Percentiles rank a stretch among this genome's conserved stretches.
These are phyloP conservation scores for Mycalesis mineus DNA, from an alignment of 2,888 invertebrate genomes.

Conservation along the genomic window DNA sequence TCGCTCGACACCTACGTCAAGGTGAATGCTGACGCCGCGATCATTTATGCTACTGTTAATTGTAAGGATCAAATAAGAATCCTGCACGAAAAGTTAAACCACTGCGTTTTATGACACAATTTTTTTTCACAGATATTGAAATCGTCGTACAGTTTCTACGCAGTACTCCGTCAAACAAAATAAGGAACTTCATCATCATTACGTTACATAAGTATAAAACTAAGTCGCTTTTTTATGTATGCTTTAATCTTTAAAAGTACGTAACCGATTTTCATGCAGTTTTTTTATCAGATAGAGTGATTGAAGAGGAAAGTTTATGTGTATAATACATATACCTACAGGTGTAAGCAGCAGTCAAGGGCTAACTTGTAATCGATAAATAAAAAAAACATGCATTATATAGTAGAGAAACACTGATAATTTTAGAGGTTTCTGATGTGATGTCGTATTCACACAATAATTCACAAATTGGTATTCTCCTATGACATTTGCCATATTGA, in stretches of 20 bases:
- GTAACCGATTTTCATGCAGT: neutral
- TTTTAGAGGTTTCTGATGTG: no score
- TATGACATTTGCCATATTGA: no score
- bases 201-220: neutral
- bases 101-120: neutral
- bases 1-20: conserved; percentile 72
- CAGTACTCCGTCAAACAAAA: conserved; percentile 64
- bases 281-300: no score
- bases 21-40: conserved; percentile 33
- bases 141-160: conserved; percentile 68
- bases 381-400: no score
- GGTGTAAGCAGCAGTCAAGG: no score
- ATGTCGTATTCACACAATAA: no score
- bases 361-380: no score
- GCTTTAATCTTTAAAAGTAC: neutral
- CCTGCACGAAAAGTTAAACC: neutral
- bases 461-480: no score
- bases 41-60: neutral
- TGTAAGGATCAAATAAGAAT: neutral
- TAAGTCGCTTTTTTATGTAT: neutral
- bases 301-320: no score
- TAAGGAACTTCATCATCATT: conserved; percentile 25
- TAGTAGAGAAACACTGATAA: no score
- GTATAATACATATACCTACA: no score
- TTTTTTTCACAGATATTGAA: conserved; percentile 57